These are phyloP conservation scores for Myanophis thanlyinensis DNA, from an alignment of 2,113 vertebrate species.

Conservation along the genomic window DNA sequence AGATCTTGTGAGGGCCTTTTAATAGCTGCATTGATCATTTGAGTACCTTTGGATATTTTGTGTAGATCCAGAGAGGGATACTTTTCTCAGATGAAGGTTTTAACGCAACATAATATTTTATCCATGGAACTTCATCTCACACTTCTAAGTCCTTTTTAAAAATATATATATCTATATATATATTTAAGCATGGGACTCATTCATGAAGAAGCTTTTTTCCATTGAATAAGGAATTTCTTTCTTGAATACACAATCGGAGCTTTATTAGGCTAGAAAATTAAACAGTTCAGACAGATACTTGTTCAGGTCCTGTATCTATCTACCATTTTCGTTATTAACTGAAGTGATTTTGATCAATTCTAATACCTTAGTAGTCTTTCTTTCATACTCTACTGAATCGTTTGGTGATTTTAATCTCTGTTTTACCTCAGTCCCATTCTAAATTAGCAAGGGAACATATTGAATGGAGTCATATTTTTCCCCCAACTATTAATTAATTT, in stretches of 20 bases:
- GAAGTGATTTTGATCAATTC: not conserved
- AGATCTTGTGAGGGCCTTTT: not conserved
- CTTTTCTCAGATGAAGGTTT: not conserved
- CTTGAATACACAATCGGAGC: not conserved
- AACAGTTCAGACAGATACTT: not conserved
- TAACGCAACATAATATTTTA: not conserved
- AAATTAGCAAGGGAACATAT: not conserved
- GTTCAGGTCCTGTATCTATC: accelerated
- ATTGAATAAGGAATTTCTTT: not conserved
- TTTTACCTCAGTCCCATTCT: not conserved
- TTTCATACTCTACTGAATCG: not conserved
- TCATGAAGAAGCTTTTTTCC: not conserved
- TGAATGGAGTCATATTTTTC: not conserved
- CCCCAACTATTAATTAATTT: not conserved
- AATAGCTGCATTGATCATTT: not conserved
- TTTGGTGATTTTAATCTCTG: not conserved
- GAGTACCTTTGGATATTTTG: not conserved
- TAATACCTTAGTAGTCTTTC: not conserved
- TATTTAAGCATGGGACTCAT: not conserved
- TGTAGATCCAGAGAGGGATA: not conserved
- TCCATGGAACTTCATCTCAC: not conserved
- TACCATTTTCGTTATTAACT: not conserved
- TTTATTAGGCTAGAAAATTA: not conserved
- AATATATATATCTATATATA: no score
- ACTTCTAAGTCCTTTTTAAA: not conserved